phyloP scores from a whole-genome alignment of 2,797 vertebrate species.

The Lacerta bilineata region DNA sequence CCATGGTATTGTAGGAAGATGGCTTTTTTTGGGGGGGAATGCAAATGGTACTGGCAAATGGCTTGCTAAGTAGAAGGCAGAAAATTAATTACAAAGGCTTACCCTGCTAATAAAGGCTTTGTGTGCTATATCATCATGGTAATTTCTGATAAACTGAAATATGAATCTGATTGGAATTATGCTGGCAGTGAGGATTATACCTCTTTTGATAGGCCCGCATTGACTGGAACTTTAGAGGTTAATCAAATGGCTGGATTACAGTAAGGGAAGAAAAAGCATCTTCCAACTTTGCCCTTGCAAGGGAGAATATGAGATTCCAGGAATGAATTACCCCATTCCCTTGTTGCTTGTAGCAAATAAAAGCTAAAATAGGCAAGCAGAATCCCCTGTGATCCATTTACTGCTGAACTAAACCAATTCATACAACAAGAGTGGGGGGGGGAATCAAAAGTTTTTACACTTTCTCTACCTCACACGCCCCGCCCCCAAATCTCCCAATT shows the following conservation, averaged over 20 bases:
- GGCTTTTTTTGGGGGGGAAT: constrained; percentile 51
- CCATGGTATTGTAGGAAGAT: constrained; percentile 54
- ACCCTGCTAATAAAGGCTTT: constrained; percentile 62
- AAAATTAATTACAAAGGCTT: constrained; percentile 77
- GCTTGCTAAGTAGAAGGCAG: constrained; percentile 52
- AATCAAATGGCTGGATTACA: constrained; percentile 63
- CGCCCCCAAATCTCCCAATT: neutral
- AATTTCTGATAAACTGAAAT: constrained; percentile 69
- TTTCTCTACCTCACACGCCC: neutral
- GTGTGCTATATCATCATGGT: constrained; percentile 53
- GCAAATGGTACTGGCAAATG: constrained; percentile 68
- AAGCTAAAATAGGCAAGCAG: neutral
- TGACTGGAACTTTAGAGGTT: constrained; percentile 62
- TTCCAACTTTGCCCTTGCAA: constrained; percentile 23
- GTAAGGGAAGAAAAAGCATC: neutral
- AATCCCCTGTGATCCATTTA: neutral
- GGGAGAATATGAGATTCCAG: constrained; percentile 49
- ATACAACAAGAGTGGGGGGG: neutral
- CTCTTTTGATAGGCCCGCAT: constrained; percentile 61
- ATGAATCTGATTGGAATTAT: constrained; percentile 68
- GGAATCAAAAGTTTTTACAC: neutral
- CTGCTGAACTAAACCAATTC: neutral
- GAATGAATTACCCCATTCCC: neutral
- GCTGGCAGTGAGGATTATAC: constrained; percentile 54
- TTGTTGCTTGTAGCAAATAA: neutral